Evolutionary conservation across 1,140 invertebrate genomes (phyloP).

Genomic region (Calephelis nemesis): DNA sequence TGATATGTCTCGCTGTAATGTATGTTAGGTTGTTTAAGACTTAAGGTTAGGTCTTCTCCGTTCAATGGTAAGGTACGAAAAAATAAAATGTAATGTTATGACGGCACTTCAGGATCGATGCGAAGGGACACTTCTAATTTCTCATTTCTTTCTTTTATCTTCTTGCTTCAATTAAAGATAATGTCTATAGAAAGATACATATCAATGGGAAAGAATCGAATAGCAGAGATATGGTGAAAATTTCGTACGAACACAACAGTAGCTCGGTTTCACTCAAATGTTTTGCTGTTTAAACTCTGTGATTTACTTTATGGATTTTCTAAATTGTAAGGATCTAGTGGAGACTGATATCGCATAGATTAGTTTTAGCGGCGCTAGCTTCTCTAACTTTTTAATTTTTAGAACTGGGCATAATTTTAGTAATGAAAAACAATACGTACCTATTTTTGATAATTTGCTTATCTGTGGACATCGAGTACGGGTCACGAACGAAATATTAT

Average conservation of each 20-base stretch:
- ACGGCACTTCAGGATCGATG: constrained; percentile 64
- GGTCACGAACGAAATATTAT: constrained; percentile 29
- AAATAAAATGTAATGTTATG: constrained; percentile 48
- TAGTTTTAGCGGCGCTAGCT: constrained; percentile 78
- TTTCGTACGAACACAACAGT: constrained; percentile 53
- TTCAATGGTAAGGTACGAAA: constrained; percentile 66
- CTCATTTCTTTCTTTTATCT: constrained; percentile 55
- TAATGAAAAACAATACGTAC: constrained; percentile 53
- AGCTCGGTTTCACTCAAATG: constrained; percentile 66
- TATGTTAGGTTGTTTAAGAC: constrained; percentile 59
- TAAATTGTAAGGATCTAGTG: constrained; percentile 78
- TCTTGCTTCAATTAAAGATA: constrained; percentile 51
- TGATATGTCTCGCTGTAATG: constrained; percentile 60
- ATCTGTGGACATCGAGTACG: constrained; percentile 55
- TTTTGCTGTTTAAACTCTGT: constrained; percentile 76
- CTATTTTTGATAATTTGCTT: constrained; percentile 73
- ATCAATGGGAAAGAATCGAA: constrained; percentile 68
- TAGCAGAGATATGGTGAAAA: constrained; percentile 54
- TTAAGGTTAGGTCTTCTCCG: constrained; percentile 59
- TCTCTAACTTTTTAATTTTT: constrained; percentile 73
- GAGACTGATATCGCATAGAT: constrained; percentile 78
- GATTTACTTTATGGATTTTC: constrained; percentile 77
- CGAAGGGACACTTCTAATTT: constrained; percentile 67
- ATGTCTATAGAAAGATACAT: constrained; percentile 74
- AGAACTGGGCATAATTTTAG: constrained; percentile 68